phyloP scores from a whole-genome alignment of 2,797 vertebrate genomes.

The Mycteria americana region DNA sequence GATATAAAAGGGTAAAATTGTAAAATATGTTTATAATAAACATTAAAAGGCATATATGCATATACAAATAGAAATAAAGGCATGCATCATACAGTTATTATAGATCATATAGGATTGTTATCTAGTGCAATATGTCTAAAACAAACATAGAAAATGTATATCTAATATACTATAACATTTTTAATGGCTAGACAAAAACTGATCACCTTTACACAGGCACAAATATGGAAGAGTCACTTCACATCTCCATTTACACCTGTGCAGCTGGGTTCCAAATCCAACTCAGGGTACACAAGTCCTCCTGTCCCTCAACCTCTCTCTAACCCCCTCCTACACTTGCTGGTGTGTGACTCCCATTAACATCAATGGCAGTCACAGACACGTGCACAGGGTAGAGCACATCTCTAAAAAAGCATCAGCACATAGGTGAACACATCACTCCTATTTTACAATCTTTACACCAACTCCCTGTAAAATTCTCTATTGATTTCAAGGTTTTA shows the following conservation, averaged over 20 bases:
- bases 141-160: not conserved
- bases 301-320: not conserved
- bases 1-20: not conserved
- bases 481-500: not conserved
- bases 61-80: not conserved
- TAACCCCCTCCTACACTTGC: not conserved
- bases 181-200: not conserved
- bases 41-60: not conserved
- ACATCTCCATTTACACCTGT: not conserved
- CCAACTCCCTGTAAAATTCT: not conserved
- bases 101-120: not conserved
- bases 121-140: not conserved
- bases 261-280: not conserved
- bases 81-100: rapidly evolving
- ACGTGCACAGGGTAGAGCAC: not conserved
- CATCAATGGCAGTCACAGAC: not conserved
- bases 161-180: not conserved
- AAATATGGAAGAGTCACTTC: not conserved
- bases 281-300: rapidly evolving
- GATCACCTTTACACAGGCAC: not conserved
- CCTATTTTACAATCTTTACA: not conserved
- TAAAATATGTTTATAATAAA: not conserved
- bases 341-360: not conserved
- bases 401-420: not conserved
- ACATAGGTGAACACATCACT: not conserved